Evolutionary conservation across 1,140 invertebrate genomes (phyloP), one percentile per base, ranked within the genome.

Genomic region (Drosophila truncata): DNA sequence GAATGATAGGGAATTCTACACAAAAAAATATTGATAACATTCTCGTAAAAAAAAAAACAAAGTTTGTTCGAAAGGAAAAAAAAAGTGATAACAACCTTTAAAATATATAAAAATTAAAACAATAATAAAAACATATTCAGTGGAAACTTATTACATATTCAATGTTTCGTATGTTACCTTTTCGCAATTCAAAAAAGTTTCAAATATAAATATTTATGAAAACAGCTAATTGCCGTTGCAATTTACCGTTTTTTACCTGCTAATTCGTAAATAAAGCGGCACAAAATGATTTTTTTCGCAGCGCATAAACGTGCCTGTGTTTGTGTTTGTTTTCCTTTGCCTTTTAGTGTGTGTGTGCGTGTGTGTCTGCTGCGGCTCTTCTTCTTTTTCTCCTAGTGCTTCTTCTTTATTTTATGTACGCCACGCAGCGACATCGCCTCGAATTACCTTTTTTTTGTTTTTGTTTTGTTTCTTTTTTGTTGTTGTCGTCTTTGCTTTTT

Each of bases 381-480:
- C 47, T 46, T 74, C 18, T 72, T 27, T 31, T 54, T 37, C 50
- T 55, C 20, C 33, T 55, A 37, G 20, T 55, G 33, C 44, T 44
- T 57, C 64, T 37, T 65, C 46, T 27, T 35, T 7, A 29, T 37
- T 55, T 55, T 35, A 55, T 55, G 52, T 55, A 46, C 50, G 73
- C 63, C 64, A 78, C 74, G 62, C 73, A 59, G 62, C 46, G 74
- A 69, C 73, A 78, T 78, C 74, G 73, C 64, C 37, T 61, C 73
- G 49, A 75, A 76, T 58, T 76, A 65, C 72, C 62, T 54, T 69
- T 10, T 18, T 23, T 47, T 54, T 67, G 4, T 27, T 52, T 11
- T 29, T 49, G 46, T 60, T 54, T 13, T 61, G 9, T 52, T 33
- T 50, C 7, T 46, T 20, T 59, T 59, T 58, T 61, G 5, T 46